Conservation (phyloP, 2,797 vertebrate species). For the Capromys pilorides region DNA sequence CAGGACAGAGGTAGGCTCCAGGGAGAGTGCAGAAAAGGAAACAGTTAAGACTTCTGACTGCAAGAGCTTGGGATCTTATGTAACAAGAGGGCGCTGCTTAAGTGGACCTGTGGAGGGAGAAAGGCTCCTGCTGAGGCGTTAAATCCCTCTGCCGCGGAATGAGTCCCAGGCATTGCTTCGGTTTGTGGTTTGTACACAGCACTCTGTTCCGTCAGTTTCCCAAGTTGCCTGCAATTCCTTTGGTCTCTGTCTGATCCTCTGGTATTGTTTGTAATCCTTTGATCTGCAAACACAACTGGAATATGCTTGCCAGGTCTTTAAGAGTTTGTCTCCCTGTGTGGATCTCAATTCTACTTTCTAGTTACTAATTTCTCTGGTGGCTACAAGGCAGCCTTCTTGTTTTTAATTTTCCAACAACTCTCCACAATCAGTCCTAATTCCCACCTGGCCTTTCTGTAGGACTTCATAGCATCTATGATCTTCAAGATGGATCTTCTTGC, state of each 20-base stretch:
- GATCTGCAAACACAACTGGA: not conserved
- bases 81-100: not conserved
- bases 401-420: not conserved
- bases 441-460: not conserved
- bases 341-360: not conserved
- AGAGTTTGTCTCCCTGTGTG: not conserved
- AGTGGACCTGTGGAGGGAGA: not conserved
- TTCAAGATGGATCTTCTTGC: not conserved
- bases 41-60: not conserved
- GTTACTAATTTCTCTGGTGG: not conserved
- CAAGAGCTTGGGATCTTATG: not conserved
- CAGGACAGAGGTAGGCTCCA: not conserved
- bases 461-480: not conserved
- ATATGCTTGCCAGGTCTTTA: not conserved
- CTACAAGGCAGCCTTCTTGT: not conserved
- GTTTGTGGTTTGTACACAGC: not conserved
- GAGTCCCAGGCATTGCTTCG: not conserved
- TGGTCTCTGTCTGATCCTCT: not conserved
- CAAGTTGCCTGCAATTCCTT: not conserved
- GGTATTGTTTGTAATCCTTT: not conserved
- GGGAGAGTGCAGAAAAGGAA: not conserved
- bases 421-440: not conserved
- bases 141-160: not conserved
- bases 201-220: not conserved
- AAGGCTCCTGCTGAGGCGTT: accelerated